These are phyloP conservation scores for Dryobotodes eremita DNA, from an alignment of 2,888 invertebrate genomes.

Conservation along the genomic window DNA sequence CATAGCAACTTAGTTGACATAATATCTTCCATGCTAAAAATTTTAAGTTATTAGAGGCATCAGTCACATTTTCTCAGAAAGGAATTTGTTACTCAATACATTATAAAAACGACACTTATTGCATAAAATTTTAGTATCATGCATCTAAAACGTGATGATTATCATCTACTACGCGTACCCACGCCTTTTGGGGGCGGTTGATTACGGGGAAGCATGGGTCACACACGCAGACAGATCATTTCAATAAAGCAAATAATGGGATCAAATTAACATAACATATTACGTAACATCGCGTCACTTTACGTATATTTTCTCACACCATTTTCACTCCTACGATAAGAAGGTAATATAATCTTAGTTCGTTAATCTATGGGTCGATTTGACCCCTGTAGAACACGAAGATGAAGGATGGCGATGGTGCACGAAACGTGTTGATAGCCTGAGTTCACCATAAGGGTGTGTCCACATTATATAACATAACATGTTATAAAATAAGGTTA, in stretches of 20 bases:
- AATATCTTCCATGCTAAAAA: background rate
- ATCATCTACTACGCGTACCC: background rate
- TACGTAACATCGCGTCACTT: constrained; percentile 16
- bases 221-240: background rate
- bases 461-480: background rate
- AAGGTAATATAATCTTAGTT: constrained; percentile 19
- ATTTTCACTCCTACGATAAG: constrained; percentile 31
- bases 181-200: background rate
- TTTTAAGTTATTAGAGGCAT: no score
- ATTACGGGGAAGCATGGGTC: background rate
- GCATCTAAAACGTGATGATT: constrained; percentile 4
- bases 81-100: background rate
- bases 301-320: background rate
- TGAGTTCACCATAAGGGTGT: constrained; percentile 2
- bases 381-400: constrained; percentile 18
- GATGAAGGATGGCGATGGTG: constrained; percentile 7
- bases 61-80: background rate
- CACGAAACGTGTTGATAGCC: constrained; percentile 20
- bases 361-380: constrained; percentile 18
- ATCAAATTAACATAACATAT: background rate
- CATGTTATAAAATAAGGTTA: background rate
- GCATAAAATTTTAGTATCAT: constrained; percentile 14
- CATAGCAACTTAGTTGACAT: background rate
- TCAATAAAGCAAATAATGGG: background rate
- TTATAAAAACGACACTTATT: constrained; percentile 9